Conservation (phyloP, 2,888 invertebrate species). For the Diploptera punctata region DNA sequence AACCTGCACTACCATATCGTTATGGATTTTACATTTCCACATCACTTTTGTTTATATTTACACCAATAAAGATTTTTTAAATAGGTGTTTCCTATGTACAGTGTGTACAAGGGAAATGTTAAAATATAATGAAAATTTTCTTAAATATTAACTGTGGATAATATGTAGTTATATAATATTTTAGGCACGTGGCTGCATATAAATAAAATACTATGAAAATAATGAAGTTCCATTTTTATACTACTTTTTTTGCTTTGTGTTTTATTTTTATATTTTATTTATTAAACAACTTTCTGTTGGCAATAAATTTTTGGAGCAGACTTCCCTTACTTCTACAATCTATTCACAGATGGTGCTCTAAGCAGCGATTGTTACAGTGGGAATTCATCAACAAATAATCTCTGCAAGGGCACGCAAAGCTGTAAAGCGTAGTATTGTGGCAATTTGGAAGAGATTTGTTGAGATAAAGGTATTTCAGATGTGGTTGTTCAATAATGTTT, state of each 20-base stretch:
- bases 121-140: no score
- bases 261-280: no score
- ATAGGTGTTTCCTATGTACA: not conserved
- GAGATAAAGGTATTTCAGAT: not conserved
- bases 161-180: no score
- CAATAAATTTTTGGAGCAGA: conserved; percentile 9
- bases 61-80: no score
- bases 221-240: no score
- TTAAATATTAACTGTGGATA: no score
- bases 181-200: no score
- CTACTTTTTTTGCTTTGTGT: no score
- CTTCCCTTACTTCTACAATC: conserved; percentile 3
- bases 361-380: conserved; percentile 39
- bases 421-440: not conserved
- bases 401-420: conserved; percentile 20
- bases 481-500: not conserved
- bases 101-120: not conserved
- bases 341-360: conserved; percentile 33
- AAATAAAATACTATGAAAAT: no score
- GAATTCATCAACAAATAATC: conserved; percentile 38
- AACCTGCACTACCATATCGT: no score
- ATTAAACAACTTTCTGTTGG: not conserved
- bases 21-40: no score
- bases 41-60: no score
- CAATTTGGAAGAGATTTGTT: not conserved